Conservation (phyloP, 2,797 vertebrate species). For the Phataginus tetradactyla region DNA sequence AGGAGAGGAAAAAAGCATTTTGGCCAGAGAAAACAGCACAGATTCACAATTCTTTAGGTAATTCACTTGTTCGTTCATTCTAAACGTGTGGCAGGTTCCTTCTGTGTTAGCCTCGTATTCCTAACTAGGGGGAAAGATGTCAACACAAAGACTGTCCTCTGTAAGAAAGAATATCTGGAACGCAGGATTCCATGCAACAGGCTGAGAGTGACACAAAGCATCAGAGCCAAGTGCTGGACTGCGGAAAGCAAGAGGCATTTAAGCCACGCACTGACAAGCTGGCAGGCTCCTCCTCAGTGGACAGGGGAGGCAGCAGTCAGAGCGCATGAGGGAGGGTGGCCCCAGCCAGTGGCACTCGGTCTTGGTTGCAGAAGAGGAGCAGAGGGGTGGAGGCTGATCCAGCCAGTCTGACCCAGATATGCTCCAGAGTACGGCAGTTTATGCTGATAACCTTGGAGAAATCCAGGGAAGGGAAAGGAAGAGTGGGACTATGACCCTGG, state of each 20-base stretch:
- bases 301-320: background rate
- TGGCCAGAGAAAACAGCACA: background rate
- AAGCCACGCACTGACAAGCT: background rate
- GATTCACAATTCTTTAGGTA: background rate
- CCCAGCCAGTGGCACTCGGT: fast-evolving
- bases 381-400: background rate
- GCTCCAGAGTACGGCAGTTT: background rate
- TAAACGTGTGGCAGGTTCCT: background rate
- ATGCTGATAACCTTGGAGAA: background rate
- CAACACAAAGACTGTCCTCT: background rate
- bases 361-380: too few species aligned
- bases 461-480: background rate
- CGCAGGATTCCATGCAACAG: fast-evolving
- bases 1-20: background rate
- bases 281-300: background rate
- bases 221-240: background rate
- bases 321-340: background rate
- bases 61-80: background rate
- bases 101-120: background rate
- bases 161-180: background rate
- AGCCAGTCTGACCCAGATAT: background rate
- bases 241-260: background rate
- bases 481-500: background rate
- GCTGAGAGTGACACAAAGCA: background rate
- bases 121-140: background rate